Base-by-base conservation (phyloP, 2,797 vertebrate species). In the Sebastes iracundus region DNA sequence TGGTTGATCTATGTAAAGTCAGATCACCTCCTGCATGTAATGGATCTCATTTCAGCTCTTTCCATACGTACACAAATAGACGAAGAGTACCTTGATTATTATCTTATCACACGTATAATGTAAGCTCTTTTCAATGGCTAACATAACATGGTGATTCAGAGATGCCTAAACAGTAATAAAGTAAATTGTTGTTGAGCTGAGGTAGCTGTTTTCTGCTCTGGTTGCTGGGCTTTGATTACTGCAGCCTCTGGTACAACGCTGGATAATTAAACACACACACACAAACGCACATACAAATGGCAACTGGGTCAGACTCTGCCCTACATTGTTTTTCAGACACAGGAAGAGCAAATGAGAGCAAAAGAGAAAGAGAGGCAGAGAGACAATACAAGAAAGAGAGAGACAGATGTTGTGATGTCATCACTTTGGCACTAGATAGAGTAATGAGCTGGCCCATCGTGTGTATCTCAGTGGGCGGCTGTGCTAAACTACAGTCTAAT, bases 251-350 rank as follows among this genome's bases (percentile, higher is more conserved):
- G 90, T 90, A 87, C 75, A 83, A 81, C 52, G 9, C 82, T 87
- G 79, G 92, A 80, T 92, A 94, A 94, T 94, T 93, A 94, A 93
- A 88, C 76, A 81, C 71, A 75, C 71, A 72, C 58, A 72, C 73
- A 79, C 53, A 79, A 63, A 75, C 4, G 30, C 71, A 87, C 71
- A 82, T 71, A 61, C 75, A 82, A 81, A 85, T 92, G 89, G 91
- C 94, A 95, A 93, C 87, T 95, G 90, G 94, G 94, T 95, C 93
- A 95, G 92, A 93, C 86, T 75, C 71, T 90, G 94, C 80, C 93
- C 92, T 92, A 93, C 91, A 93, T 94, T 93, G 93, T 93, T 92
- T 91, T 88, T 90, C 83, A 86, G 81, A 90, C 82, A 81, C 83
- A 83, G 85, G 83, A 86, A 92, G 81, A 87, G 90, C 75, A 90